Evolutionary conservation across 2,888 invertebrate genomes (phyloP), one percentile per base, ranked within the genome.

Genomic region (Erebia epiphron): DNA sequence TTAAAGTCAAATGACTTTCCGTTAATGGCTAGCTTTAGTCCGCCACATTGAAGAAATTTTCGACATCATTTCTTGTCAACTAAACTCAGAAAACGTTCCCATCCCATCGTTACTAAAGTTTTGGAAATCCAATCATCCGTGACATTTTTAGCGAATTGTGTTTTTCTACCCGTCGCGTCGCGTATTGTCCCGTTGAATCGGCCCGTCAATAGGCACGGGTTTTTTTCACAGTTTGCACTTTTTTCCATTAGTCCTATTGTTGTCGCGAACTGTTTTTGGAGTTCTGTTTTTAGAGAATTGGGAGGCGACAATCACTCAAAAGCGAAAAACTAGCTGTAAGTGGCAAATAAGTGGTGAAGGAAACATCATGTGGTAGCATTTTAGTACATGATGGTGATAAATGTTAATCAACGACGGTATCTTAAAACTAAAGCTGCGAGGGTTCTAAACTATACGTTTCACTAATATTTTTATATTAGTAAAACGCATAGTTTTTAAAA

Each of bases 171-270:
- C 66, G 18, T 18, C 54, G 60, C 66, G 18, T 18, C 54, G 60
- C n/a, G 67, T 69, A 71, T 71, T 75, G 68, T 67, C 57, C 43
- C 43, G 54, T 61, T 50, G 64, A 60, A 54, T 46, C 10, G 52
- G 46, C 58, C 68, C 58, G 41, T 70, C 62, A 68, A 72, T 70
- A 54, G 70, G 35, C 58, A 57, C 35, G 54, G 68, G 72, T 70
- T 72, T 74, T 72, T 68, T 72, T 70, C 72, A 60, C 72, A 72
- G 74, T 74, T 74, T 74, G 71, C 72, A 68, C 72, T 75, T 66
- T 75, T 75, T 71, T 69, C 72, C 74, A 74, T 75, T 72, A 74
- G 52, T 65, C 21, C 72, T 61, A 75, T 75, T 75, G 75, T 75
- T 69, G 71, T 26, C n/a, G 41, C 10, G 57, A 58, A 35, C 67